Conservation (phyloP, 2,113 vertebrate genomes). For the Vanacampus margaritifer region DNA sequence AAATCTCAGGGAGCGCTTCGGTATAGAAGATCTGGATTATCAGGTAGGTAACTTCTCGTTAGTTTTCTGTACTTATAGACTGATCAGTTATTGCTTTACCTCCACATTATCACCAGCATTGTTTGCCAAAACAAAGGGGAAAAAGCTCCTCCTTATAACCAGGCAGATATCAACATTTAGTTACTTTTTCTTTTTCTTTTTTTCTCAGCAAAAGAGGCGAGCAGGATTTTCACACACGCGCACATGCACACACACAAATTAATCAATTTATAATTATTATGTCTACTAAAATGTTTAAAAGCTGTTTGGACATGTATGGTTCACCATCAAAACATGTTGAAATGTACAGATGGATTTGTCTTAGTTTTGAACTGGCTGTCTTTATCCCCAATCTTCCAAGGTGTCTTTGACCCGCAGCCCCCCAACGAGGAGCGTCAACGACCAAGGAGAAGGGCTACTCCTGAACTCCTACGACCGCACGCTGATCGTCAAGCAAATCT, state of each 20-base stretch:
- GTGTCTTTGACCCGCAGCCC: conserved; percentile 84
- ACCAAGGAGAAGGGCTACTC: conserved; percentile 77
- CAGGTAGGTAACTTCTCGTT: conserved; percentile 68
- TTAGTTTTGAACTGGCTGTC: not conserved
- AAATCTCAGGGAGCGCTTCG: conserved; percentile 88
- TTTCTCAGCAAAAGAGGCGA: too few species aligned
- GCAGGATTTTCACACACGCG: too few species aligned
- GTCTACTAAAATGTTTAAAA: too few species aligned
- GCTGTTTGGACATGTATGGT: not conserved
- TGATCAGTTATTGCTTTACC: too few species aligned
- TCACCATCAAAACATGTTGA: not conserved
- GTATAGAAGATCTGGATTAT: conserved; percentile 89
- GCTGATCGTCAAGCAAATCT: conserved; percentile 88
- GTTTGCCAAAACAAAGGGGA: too few species aligned
- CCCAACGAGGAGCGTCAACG: conserved; percentile 73
- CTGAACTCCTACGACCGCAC: conserved; percentile 86
- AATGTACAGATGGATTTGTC: not conserved
- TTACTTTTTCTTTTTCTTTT: too few species aligned
- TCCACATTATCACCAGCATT: too few species aligned
- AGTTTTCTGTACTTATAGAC: too few species aligned
- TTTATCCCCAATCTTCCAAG: conserved; percentile 48
- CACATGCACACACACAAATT: too few species aligned
- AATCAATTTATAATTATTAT: too few species aligned
- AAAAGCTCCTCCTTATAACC: too few species aligned
- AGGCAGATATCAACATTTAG: too few species aligned